Evolutionary conservation across 1,140 invertebrate genomes (phyloP).

Genomic region (Acromyrmex heyeri): DNA sequence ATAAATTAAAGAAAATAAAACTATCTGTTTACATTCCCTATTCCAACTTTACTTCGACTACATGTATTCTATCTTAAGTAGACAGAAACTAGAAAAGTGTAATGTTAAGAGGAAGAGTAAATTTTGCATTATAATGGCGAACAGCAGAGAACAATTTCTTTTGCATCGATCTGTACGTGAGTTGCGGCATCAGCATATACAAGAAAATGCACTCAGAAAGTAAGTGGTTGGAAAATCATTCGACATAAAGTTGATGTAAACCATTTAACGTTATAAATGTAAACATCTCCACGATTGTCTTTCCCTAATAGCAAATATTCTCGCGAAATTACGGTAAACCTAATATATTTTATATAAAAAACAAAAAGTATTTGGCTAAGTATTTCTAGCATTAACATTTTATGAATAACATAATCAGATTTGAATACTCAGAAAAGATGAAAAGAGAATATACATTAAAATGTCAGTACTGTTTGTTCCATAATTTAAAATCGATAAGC

Average conservation of each 20-base stretch:
- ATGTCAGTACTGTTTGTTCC: background rate
- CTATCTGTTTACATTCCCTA: background rate
- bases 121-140: conserved; percentile 43
- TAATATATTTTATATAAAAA: background rate
- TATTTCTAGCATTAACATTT: background rate
- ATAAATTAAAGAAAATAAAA: conserved; percentile 12
- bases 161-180: conserved; percentile 44
- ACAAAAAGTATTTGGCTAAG: background rate
- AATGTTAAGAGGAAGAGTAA: conserved; percentile 4
- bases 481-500: background rate
- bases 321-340: background rate
- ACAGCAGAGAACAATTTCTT: conserved; percentile 43
- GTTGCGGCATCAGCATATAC: conserved; percentile 17
- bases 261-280: conserved; percentile 23
- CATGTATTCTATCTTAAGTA: background rate
- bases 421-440: background rate
- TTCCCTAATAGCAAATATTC: background rate
- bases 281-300: background rate
- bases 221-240: conserved; percentile 52
- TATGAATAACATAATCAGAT: background rate
- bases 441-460: background rate
- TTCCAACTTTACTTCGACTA: background rate
- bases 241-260: conserved; percentile 30
- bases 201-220: conserved; percentile 49
- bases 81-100: background rate